Conservation (phyloP, 2,888 invertebrate genomes). For the Tachina lurida region DNA sequence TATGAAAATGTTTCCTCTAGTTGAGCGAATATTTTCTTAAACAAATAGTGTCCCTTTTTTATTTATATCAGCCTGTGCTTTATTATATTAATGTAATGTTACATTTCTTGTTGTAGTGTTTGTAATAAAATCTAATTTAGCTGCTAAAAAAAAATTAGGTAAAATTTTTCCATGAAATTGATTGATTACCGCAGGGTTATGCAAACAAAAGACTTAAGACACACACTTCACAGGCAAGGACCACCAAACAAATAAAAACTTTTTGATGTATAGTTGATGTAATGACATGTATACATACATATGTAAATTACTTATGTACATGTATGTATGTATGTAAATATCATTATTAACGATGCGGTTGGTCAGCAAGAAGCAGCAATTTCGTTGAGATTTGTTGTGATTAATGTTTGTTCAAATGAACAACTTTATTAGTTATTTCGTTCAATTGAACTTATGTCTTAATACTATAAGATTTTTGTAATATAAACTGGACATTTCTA, state of each 20-base stretch:
- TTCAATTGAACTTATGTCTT: too few relatives aligned
- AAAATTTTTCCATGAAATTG: slow-evolving; percentile 21
- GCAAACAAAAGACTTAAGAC: slow-evolving; percentile 60
- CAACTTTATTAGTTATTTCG: neutral
- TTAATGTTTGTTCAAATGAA: neutral
- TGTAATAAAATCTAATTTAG: neutral
- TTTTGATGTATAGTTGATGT: slow-evolving; percentile 32
- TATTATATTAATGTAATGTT: neutral
- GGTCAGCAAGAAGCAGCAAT: slow-evolving; percentile 6
- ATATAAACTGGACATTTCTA: too few relatives aligned
- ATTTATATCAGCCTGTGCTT: neutral
- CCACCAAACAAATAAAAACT: neutral
- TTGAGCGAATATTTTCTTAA: neutral
- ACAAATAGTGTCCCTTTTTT: neutral
- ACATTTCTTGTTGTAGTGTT: neutral
- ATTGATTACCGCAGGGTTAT: slow-evolving; percentile 36
- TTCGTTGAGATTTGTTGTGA: neutral
- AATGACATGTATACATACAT: neutral
- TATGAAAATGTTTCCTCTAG: neutral
- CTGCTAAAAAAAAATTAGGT: neutral
- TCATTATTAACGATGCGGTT: slow-evolving; percentile 17
- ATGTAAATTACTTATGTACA: too few relatives aligned
- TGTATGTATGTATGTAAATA: neutral
- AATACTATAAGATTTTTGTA: too few relatives aligned
- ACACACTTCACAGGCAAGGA: slow-evolving; percentile 16